phyloP scores from a whole-genome alignment of 2,888 invertebrate genomes.

The Tromatobia lineatoria region DNA sequence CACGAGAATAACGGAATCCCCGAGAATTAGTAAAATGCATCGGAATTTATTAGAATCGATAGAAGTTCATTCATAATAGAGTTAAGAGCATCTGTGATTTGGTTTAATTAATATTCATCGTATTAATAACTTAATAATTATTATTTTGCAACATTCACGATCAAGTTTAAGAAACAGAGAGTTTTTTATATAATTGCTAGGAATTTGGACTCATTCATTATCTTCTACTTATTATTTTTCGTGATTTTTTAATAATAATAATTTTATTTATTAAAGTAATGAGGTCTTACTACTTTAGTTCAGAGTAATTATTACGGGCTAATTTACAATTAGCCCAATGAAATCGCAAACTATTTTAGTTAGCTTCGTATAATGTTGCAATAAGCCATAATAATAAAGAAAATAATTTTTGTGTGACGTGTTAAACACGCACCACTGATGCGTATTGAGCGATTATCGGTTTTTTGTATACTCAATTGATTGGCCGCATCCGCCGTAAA shows the following conservation, averaged over 20 bases:
- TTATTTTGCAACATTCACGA: too few relatives aligned
- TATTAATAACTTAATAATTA: too few relatives aligned
- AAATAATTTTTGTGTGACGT: conserved; percentile 11
- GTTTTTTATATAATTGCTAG: too few relatives aligned
- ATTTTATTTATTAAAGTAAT: too few relatives aligned
- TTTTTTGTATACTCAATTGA: conserved; percentile 39
- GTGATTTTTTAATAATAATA: too few relatives aligned
- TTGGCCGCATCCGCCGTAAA: conserved; percentile 50
- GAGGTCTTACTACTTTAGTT: not conserved
- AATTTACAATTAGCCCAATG: not conserved
- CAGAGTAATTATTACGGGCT: not conserved
- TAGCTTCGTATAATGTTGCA: not conserved
- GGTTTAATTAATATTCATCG: too few relatives aligned
- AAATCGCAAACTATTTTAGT: not conserved
- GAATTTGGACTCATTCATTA: too few relatives aligned
- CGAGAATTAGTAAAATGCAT: not conserved
- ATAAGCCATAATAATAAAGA: not conserved
- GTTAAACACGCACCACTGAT: not conserved
- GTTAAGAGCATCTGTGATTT: too few relatives aligned
- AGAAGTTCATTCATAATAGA: not conserved
- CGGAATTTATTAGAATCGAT: not conserved
- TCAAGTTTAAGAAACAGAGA: too few relatives aligned
- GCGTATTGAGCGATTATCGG: conserved; percentile 6
- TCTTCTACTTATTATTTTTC: too few relatives aligned
- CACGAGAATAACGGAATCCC: not conserved